Conservation (phyloP, 2,113 vertebrate species). For the Platichthys flesus region DNA sequence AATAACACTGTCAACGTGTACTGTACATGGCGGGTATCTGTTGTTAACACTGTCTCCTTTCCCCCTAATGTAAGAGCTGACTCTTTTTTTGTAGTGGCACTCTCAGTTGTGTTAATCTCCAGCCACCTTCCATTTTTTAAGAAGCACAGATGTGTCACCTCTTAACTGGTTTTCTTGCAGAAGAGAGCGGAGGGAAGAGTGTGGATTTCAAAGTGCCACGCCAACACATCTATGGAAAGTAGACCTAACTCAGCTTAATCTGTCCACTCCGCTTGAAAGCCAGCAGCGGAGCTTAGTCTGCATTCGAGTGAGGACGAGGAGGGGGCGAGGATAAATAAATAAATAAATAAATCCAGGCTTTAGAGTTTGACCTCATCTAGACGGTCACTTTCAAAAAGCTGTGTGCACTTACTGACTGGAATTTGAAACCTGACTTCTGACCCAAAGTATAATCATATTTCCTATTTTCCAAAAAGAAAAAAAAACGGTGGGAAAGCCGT, state of each 20-base stretch:
- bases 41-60: neutral
- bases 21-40: neutral
- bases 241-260: constrained; percentile 79
- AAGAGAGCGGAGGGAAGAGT: neutral
- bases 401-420: constrained; percentile 51
- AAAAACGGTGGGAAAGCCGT: neutral
- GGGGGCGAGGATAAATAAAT: constrained; percentile 15
- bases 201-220: constrained; percentile 73
- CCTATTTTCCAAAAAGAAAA: neutral
- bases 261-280: constrained; percentile 72
- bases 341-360: constrained; percentile 69
- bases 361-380: constrained; percentile 72
- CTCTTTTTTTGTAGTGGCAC: constrained; percentile 14
- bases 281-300: constrained; percentile 74
- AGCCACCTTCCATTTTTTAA: constrained; percentile 52
- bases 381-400: constrained; percentile 72
- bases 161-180: constrained; percentile 41
- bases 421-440: constrained; percentile 69
- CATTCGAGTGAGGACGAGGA: constrained; percentile 53
- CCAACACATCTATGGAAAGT: constrained; percentile 77
- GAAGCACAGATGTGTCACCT: constrained; percentile 46
- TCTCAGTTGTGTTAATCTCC: constrained; percentile 44
- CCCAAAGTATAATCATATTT: constrained; percentile 55
- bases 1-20: neutral
- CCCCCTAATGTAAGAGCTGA: neutral